Base-by-base conservation (phyloP, 2,113 vertebrate species). In the Sylvicapra grimmia region DNA sequence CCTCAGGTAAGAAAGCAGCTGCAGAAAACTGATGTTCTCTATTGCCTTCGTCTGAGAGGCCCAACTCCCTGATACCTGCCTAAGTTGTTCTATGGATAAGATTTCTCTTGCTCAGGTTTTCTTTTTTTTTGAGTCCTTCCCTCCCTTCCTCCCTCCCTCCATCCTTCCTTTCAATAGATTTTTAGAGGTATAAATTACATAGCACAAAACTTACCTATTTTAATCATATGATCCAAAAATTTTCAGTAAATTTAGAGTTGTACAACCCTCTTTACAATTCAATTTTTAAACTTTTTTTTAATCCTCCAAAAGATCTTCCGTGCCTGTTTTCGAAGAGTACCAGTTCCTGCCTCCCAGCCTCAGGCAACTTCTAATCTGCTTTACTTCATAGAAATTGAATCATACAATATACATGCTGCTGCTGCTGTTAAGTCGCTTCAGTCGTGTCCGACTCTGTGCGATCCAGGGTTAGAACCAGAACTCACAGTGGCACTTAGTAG, bases 131-230 rank as follows among this genome's bases (percentile, higher is more conserved):
- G 0, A 0, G 6, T 33, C n/a, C 8, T 33, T 18, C 27, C 10
- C 21, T 44, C 14, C 6, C 77, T 44, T 4, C 9, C 19, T 36
- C 8, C 1, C 19, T 44, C 6, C 7, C 54, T n/a, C 6, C 13
- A 40, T 49, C 4, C 0, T 31, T 25, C 25, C 31, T 47, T 72
- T 15, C 14, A 8, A 23, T 12, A 86, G n/a, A 12, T 33, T 89
- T 83, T 40, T 59, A 40, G 0, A 86, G 53, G 14, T 36, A 33
- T 29, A 77, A 86, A 93, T 93, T 88, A 77, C 2, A 56, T 44
- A 75, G 27, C 59, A 90, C 51, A 80, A 85, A 82, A 40, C 65
- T 54, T 88, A 87, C 7, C 65, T 77, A 23, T 83, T 94, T 97
- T 79, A 94, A 79, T 47, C 44, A 29, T 84, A 94, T 3, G 2